A percentile compares a stretch with the other conserved stretches of the same genome.
Conservation (phyloP, 2,888 invertebrate species). For the Thysanoteuthis rhombus region DNA sequence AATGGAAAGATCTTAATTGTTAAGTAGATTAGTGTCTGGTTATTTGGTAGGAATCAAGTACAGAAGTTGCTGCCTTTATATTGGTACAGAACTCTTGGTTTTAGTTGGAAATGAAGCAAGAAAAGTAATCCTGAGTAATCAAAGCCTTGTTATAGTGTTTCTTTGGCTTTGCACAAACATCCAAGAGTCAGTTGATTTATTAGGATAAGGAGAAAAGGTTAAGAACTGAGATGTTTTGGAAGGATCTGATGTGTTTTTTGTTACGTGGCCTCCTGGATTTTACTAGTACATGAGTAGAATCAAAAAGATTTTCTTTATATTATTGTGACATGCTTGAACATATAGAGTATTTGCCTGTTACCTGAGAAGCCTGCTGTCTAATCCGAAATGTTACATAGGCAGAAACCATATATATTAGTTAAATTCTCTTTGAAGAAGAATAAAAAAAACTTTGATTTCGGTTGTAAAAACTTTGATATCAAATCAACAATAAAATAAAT, state of each 20-base stretch:
- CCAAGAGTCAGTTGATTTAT: neutral
- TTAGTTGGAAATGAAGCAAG: neutral
- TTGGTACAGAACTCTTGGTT: neutral
- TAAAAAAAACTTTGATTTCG: too few species aligned
- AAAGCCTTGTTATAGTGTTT: neutral
- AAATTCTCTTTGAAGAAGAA: too few species aligned
- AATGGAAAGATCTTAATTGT: neutral
- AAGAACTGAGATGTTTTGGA: neutral
- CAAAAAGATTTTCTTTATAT: neutral
- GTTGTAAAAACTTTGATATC: too few species aligned
- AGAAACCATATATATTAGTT: too few species aligned
- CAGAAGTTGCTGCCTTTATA: neutral
- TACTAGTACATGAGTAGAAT: neutral
- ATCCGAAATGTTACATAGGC: too few species aligned
- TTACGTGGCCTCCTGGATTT: neutral
- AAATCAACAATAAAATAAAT: too few species aligned
- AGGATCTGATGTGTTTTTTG: neutral
- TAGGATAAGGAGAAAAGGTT: neutral
- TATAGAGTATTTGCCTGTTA: too few species aligned
- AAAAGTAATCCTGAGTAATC: neutral
- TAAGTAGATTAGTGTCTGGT: neutral
- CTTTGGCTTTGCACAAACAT: neutral
- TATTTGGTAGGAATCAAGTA: neutral
- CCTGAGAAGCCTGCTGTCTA: too few species aligned
- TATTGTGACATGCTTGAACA: too few species aligned